Conservation (phyloP, 2,113 vertebrate species). For the Pandion haliaetus region DNA sequence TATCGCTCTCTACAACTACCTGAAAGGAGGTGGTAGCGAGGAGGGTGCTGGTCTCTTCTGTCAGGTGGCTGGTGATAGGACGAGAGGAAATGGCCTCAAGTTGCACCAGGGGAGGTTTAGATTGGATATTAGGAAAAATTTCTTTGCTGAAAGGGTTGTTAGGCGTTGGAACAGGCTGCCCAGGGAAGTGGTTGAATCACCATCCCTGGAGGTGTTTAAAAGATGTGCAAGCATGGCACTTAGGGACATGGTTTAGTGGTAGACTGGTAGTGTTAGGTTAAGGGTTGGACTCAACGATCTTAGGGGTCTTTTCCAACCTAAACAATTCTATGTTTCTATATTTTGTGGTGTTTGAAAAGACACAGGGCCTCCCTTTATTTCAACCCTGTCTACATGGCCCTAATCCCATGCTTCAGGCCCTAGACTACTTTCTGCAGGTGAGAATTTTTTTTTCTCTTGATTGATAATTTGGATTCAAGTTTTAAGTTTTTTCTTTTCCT, state of each 20-base stretch:
- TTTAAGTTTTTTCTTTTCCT: neutral
- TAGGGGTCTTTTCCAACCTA: neutral
- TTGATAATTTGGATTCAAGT: neutral
- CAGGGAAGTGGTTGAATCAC: neutral
- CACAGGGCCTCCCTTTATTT: neutral
- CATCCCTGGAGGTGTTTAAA: neutral
- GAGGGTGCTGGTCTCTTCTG: rapidly evolving
- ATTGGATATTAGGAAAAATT: neutral
- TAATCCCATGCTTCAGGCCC: neutral
- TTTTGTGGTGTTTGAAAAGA: neutral
- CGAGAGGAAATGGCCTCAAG: neutral
- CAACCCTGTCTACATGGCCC: neutral
- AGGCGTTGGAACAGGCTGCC: neutral
- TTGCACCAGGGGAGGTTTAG: neutral
- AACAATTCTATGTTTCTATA: too few species aligned
- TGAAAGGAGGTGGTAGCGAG: rapidly evolving
- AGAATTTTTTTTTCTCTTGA: neutral
- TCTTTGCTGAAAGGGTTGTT: rapidly evolving
- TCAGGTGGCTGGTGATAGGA: too few species aligned
- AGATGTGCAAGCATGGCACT: rapidly evolving
- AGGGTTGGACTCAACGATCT: neutral
- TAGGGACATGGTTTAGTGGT: neutral
- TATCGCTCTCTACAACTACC: rapidly evolving
- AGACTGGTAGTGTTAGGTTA: neutral
- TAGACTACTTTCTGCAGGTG: neutral